Conservation (phyloP, 1,140 invertebrate genomes). For the Wiebesia pumilae region DNA sequence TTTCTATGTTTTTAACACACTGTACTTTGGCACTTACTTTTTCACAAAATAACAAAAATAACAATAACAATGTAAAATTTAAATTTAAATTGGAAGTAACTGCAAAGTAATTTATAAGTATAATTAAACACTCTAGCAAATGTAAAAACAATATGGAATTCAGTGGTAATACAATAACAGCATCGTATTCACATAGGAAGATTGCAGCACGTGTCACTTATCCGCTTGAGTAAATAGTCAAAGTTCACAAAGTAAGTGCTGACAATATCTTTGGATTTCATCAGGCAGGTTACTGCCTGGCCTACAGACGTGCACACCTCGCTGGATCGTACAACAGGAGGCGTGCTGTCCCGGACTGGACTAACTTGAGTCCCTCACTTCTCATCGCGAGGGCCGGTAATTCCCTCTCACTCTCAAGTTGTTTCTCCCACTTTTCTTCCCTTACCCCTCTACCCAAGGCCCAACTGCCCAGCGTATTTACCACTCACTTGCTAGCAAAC, state of each 20-base stretch:
- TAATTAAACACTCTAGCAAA: not conserved
- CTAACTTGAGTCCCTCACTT: constrained; percentile 68
- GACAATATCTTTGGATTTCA: not conserved
- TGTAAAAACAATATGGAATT: not conserved
- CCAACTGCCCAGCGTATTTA: constrained; percentile 6
- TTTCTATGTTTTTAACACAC: not conserved
- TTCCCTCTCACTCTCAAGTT: constrained; percentile 27
- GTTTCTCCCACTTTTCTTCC: constrained; percentile 3
- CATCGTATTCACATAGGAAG: not conserved
- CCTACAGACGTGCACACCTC: constrained; percentile 63
- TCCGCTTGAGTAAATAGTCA: not conserved
- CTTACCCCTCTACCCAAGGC: not conserved
- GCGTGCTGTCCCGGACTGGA: constrained; percentile 75
- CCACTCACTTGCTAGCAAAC: not conserved
- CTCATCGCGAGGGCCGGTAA: constrained; percentile 69
- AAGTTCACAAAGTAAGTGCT: not conserved
- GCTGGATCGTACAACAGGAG: constrained; percentile 74
- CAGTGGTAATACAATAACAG: not conserved
- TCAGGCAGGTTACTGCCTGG: constrained; percentile 14
- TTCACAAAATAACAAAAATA: not conserved
- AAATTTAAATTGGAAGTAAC: not conserved
- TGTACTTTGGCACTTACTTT: constrained; percentile 4
- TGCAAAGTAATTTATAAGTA: not conserved
- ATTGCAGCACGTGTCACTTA: not conserved
- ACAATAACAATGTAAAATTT: not conserved